Evolutionary conservation across 2,113 vertebrate species (phyloP), one percentile per base, ranked within the genome.

Genomic region (Camarhynchus parvulus): DNA sequence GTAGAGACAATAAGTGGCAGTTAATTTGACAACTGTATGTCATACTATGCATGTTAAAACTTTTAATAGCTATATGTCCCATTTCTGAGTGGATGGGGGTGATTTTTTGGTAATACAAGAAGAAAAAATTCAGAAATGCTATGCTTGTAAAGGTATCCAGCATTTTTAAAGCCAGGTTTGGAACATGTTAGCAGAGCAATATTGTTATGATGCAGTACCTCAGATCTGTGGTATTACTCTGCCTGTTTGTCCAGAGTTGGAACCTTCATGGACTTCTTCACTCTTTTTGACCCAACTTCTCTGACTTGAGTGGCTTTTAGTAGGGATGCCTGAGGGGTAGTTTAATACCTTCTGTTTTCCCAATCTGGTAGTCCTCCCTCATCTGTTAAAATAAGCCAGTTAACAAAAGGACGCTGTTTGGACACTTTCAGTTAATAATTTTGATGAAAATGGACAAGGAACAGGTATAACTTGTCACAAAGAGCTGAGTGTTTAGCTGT

Each of bases 341-440:
- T 39, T 89, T 56, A 39, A 2, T 80, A 31, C 8, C 5, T 76
- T 87, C 10, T 33, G 1, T 42, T 20, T 80, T 73, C 53, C 11
- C 9, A 17, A 0, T 46, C 12, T 35, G 12, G 6, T 35, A 33
- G 42, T 23, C 6, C 18, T 83, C 0, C 8, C 3, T 75, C 13
- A 13, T 67, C 16, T 83, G 18, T 80, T 31, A 35, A 23, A 85
- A 35, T 47, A 31, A 42, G 12, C 9, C 52, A 47, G 10, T 28
- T 62, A 41, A 18, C 2, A 8, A 33, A 76, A 52, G 33, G 4
- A 22, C 1, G 5, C 13, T n/a, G 2, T 50, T 72, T 13, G n/a
- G 35, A 27, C 5, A 15, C 22, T 67, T 74, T 17, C 8, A 5
- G 4, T 53, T 74, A 41, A 23, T 50, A 1, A 5, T 67, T 76